Base-by-base conservation (phyloP, 2,888 invertebrate genomes). In the Temnothorax rugatulus region DNA sequence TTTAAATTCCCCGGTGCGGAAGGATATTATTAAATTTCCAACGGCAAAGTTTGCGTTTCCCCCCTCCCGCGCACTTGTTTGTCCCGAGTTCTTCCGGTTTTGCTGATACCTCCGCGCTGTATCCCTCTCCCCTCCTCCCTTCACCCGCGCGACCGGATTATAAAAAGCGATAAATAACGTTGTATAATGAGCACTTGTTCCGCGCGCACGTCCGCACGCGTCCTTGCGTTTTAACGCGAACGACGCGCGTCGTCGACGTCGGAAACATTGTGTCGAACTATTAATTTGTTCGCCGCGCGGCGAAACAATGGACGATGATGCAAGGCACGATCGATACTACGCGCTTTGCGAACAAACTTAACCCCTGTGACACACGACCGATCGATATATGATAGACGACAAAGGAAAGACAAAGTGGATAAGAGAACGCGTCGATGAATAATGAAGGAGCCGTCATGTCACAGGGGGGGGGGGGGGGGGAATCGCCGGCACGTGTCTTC, bases 301-400 rank as follows among this genome's bases (percentile, higher is more conserved):
- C 61, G 76, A 82, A 54, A 81, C 79, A 81, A 81, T 81, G 47
- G 59, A 41, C 63, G 61, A 44, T 71, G 82, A 82, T 81, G 44
- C 76, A 61, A 76, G 63, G 61, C 47, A 41, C 63, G 82, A 76
- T 82, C 82, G 77, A 76, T 82, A 13, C n/a, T 76, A 15, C 38
- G n/a, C 50, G 82, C 52, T 63, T 76, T n/a, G 52, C 77, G 82
- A 75, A 63, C 81, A 63, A 59, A 68, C 61, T 81, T 64, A 83
- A 81, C 83, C 85, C 77, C 41, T 44, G 57, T 81, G 77, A 77
- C 64, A 59, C 25, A 71, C 41, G 38, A 21, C 34, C 76, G 82
- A 89, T 89, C 89, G 81, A 89, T 89, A 86, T 82, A 68, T 68
- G 84, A 87, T 83, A 83, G 85, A 83, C 83, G 86, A 71, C 87